A percentile compares a stretch with the other conserved stretches of the same genome.
Evolutionary conservation across 2,113 vertebrate species (phyloP).

Genomic region (Bubo blakistoni): DNA sequence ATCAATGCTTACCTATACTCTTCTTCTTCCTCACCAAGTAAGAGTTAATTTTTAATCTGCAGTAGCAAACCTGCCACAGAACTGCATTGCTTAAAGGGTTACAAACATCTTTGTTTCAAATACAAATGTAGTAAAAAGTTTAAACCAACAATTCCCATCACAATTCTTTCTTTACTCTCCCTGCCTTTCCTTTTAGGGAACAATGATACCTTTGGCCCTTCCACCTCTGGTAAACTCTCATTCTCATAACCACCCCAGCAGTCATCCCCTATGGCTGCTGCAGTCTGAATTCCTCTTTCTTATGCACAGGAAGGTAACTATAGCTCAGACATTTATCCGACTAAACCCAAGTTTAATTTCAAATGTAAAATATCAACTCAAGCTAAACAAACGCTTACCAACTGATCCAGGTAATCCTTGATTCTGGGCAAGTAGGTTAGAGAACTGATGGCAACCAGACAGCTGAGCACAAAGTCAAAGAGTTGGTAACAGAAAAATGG

Average conservation of each 20-base stretch:
- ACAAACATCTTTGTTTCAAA: not conserved
- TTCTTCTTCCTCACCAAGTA: not conserved
- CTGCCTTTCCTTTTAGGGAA: not conserved
- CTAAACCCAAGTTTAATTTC: not conserved
- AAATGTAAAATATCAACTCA: not conserved
- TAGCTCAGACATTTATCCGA: not conserved
- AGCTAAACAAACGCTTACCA: constrained; percentile 78
- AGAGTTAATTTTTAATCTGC: not conserved
- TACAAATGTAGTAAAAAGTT: not conserved
- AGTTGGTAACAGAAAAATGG: constrained; percentile 98
- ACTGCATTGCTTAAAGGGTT: not conserved
- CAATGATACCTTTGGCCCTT: not conserved
- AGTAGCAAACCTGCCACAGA: not conserved
- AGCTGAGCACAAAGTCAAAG: constrained; percentile 97
- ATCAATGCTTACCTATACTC: not conserved
- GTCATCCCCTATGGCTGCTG: not conserved
- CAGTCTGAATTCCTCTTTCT: not conserved
- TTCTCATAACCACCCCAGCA: not conserved
- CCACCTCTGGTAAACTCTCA: not conserved
- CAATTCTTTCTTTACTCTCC: not conserved
- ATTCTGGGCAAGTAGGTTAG: constrained; percentile 95
- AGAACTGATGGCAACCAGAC: constrained; percentile 95
- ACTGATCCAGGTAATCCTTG: constrained; percentile 95
- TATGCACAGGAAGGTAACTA: not conserved
- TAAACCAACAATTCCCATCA: not conserved